Base-by-base conservation (phyloP, 2,113 vertebrate species). In the Etheostoma cragini region DNA sequence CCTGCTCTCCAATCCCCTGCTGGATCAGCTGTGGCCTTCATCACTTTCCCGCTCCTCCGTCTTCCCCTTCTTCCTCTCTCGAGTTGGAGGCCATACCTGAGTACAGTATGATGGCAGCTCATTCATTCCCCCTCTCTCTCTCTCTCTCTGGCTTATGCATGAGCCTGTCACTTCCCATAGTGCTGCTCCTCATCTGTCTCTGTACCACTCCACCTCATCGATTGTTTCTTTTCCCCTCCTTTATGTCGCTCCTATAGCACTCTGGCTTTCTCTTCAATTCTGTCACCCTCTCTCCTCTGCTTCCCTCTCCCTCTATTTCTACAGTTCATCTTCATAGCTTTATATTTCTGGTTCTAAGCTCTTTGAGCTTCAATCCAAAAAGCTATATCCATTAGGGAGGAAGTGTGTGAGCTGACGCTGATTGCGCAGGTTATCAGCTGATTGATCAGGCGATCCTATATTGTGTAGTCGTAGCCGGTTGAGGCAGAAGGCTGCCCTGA, bases 1-100 rank as follows among this genome's bases (percentile, higher is more conserved):
- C 15, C 24, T 22, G 6, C 61, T 54, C 45, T 67, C 17, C 65
- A 0, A 22, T 33, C 46, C 16, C 30, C 26, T 69, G 73, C 81
- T 87, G 83, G 84, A 63, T 92, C 82, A 87, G 85, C 81, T 38
- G 60, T 71, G 84, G 82, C 84, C 84, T 89, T 80, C 76, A 21
- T 64, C 17, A 6, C 22, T 35, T 21, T 68, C 57, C 75, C 5
- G n/a, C 62, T 81, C 78, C 73, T 66, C 74, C 56, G 7, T 63
- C 71, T 72, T 61, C 64, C 42, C 70, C 60, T 60, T 82, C 49
- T 78, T 62, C 30, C 61, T 42, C 60, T 60, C 77, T 80, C 22
- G 5, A 66, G 30, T 85, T 24, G 71, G 85, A 87, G 73, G 84
- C 80, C 87, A 49, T 57, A 83, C 68, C 76, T 46, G 56, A 83